Evolutionary conservation across 2,113 vertebrate genomes (phyloP).

Genomic region (Trachemys scripta): DNA sequence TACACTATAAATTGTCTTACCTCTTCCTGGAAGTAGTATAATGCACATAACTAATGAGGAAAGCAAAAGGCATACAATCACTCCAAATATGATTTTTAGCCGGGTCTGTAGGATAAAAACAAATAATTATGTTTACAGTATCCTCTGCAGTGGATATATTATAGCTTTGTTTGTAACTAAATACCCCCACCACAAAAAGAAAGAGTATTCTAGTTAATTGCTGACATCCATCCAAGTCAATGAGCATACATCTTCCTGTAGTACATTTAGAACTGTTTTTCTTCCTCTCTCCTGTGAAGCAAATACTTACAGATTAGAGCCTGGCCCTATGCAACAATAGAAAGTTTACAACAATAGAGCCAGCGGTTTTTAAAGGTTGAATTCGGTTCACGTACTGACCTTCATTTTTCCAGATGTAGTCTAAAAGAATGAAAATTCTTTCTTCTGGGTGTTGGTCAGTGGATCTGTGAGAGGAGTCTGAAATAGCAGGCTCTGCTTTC

Average conservation of each 20-base stretch:
- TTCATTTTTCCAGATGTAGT: slow-evolving; percentile 81
- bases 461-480: slow-evolving; percentile 73
- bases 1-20: slow-evolving; percentile 74
- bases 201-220: slow-evolving; percentile 53
- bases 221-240: slow-evolving; percentile 52
- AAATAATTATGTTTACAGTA: slow-evolving; percentile 53
- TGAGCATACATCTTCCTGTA: slow-evolving; percentile 42
- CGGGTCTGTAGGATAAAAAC: slow-evolving; percentile 79
- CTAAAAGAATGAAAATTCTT: slow-evolving; percentile 72
- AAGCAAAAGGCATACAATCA: slow-evolving; percentile 74
- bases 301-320: slow-evolving; percentile 43
- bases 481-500: slow-evolving; percentile 79
- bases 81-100: slow-evolving; percentile 82
- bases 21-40: slow-evolving; percentile 80
- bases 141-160: slow-evolving; percentile 12
- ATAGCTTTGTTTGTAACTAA: slow-evolving; percentile 43
- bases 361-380: slow-evolving; percentile 17
- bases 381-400: slow-evolving; percentile 76
- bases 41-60: slow-evolving; percentile 79
- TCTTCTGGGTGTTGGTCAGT: slow-evolving; percentile 76
- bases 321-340: slow-evolving; percentile 43
- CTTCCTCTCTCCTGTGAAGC: slow-evolving; percentile 60
- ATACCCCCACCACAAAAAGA: slow-evolving; percentile 44
- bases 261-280: slow-evolving; percentile 52
- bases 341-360: slow-evolving; percentile 46